Evolutionary conservation across 2,888 invertebrate species (phyloP).

Genomic region (Drosophila acutilabella): DNA sequence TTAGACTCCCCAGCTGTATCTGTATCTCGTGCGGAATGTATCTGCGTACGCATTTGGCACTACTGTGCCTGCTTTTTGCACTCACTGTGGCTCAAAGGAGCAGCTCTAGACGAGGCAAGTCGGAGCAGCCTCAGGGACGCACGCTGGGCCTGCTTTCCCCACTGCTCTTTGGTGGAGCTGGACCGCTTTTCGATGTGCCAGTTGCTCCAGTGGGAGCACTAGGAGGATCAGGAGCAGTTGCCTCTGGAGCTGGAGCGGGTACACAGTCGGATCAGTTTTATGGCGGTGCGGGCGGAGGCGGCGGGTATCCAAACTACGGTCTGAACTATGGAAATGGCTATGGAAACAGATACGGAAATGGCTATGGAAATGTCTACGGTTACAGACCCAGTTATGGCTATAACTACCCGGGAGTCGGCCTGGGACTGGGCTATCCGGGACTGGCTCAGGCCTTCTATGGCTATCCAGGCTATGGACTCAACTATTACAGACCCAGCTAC

Average conservation of each 20-base stretch:
- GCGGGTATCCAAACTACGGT: slow-evolving; percentile 26
- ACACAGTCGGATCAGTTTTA: slow-evolving; percentile 62
- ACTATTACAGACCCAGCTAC: slow-evolving; percentile 60
- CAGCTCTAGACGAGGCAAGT: slow-evolving; percentile 18
- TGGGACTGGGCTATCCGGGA: slow-evolving; percentile 31
- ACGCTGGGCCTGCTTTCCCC: slow-evolving; percentile 67
- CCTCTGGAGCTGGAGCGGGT: slow-evolving; percentile 32
- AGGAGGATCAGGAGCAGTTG: slow-evolving; percentile 17
- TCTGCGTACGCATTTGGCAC: slow-evolving; percentile 35
- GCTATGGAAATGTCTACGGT: slow-evolving; percentile 36
- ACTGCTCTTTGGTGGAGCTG: slow-evolving; percentile 49
- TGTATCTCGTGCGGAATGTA: slow-evolving; percentile 42
- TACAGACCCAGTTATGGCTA: slow-evolving; percentile 55
- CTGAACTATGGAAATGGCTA: slow-evolving; percentile 8
- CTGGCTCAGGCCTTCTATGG: slow-evolving; percentile 37
- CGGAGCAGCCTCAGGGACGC: slow-evolving; percentile 54
- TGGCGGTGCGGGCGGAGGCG: slow-evolving; percentile 44
- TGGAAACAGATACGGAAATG: slow-evolving; percentile 43
- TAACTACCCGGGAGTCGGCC: slow-evolving; percentile 11
- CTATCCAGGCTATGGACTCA: slow-evolving; percentile 44
- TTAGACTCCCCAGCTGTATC: not conserved
- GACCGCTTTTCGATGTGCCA: slow-evolving; percentile 50
- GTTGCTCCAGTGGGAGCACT: slow-evolving; percentile 20
- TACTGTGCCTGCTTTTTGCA: slow-evolving; percentile 42
- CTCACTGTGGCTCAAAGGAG: slow-evolving; percentile 40